phyloP scores from a whole-genome alignment of 2,113 vertebrate species.

The Lagopus muta region DNA sequence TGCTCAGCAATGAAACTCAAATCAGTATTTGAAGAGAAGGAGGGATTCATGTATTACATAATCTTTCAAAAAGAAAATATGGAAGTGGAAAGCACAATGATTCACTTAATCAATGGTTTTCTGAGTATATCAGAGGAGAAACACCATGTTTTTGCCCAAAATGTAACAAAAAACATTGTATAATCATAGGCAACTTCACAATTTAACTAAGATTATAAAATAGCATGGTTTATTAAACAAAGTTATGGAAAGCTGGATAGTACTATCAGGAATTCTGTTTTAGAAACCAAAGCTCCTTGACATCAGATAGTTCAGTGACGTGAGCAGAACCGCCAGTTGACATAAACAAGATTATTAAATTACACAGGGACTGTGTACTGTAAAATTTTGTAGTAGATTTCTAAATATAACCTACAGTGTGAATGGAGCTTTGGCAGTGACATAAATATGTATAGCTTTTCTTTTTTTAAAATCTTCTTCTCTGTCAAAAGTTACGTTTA shows the following conservation, averaged over 20 bases:
- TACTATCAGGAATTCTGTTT: background rate
- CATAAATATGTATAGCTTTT: background rate
- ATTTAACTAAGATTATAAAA: background rate
- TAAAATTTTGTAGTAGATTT: slow-evolving; percentile 59
- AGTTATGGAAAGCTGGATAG: background rate
- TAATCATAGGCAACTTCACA: background rate
- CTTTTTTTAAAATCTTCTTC: background rate
- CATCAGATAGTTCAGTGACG: slow-evolving; percentile 44
- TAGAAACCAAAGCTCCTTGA: slow-evolving; percentile 34
- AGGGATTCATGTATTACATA: background rate
- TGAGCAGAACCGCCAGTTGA: slow-evolving; percentile 48
- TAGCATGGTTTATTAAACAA: background rate
- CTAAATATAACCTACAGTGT: slow-evolving; percentile 54
- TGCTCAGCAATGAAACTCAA: background rate
- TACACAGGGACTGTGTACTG: slow-evolving; percentile 27
- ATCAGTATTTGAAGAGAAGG: background rate
- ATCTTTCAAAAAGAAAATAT: background rate
- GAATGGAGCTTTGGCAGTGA: slow-evolving; percentile 44
- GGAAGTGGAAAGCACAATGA: background rate
- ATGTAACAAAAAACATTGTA: background rate
- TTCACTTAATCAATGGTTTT: background rate
- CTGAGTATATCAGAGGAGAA: background rate
- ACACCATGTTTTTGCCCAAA: background rate
- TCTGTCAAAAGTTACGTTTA: background rate
- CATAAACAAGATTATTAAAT: slow-evolving; percentile 60